Conservation (phyloP, 2,888 invertebrate genomes). For the Acrocyrtus sp. region DNA sequence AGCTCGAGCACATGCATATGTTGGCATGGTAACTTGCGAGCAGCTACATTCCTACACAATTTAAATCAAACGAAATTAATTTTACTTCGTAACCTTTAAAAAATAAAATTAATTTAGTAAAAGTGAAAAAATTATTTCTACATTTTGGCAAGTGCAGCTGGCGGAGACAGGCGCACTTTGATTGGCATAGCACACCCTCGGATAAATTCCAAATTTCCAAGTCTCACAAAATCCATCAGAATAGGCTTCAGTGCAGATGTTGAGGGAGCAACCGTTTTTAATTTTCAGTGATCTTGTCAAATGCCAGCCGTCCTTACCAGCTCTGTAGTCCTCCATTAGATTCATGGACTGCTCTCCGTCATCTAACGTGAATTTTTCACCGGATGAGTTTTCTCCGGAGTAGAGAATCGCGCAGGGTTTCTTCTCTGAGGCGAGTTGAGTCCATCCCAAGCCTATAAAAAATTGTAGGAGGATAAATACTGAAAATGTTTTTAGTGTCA, state of each 20-base stretch:
- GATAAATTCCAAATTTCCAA: background rate
- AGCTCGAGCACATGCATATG: no score
- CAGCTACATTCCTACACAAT: no score
- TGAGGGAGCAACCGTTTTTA: conserved; percentile 1
- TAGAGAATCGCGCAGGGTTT: conserved; percentile 14
- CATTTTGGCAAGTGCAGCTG: conserved; percentile 11
- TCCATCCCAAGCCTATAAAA: no score
- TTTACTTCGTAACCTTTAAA: no score
- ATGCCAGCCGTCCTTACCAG: conserved; percentile 11
- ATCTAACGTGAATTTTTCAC: background rate
- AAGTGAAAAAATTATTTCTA: no score
- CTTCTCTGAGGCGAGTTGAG: no score
- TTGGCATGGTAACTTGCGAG: no score
- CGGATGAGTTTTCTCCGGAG: background rate
- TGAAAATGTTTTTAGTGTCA: no score
- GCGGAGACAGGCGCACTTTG: background rate
- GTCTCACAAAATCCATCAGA: conserved; percentile 11
- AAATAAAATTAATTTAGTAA: no score
- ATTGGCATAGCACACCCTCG: background rate
- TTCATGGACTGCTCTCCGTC: conserved; percentile 22
- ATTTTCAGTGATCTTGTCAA: background rate
- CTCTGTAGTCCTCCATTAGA: conserved; percentile 10
- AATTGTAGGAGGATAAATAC: no score
- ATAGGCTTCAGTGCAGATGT: conserved; percentile 22
- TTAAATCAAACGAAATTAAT: background rate